These are phyloP conservation scores for Diglossa cyanea DNA, from an alignment of 2,797 vertebrate genomes.

Conservation along the genomic window DNA sequence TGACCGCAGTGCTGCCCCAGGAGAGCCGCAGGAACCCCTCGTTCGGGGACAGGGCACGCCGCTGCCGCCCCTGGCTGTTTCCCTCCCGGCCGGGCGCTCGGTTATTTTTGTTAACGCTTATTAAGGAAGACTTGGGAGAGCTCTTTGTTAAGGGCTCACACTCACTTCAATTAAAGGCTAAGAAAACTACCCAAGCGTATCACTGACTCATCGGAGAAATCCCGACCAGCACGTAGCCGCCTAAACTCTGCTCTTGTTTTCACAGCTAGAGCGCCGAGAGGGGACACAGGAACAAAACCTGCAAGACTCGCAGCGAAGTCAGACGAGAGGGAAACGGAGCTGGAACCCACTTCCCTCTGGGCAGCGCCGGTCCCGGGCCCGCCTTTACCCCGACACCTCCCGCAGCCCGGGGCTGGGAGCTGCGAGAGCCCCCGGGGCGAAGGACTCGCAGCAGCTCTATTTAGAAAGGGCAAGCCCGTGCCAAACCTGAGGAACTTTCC, in stretches of 20 bases:
- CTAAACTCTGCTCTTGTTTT: not conserved
- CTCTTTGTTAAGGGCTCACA: slow-evolving; percentile 25
- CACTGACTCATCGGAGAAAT: slow-evolving; percentile 55
- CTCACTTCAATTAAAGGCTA: slow-evolving; percentile 22
- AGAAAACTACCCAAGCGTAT: slow-evolving; percentile 37
- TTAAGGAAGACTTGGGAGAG: slow-evolving; percentile 22
- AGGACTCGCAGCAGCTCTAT: not conserved
- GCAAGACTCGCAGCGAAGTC: not conserved
- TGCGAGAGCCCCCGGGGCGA: not conserved
- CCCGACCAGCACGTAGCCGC: not conserved
- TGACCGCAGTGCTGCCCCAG: rapidly evolving
- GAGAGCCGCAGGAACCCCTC: not conserved
- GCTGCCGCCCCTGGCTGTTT: not conserved
- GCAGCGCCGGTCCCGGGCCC: rapidly evolving
- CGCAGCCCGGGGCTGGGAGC: rapidly evolving
- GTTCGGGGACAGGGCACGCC: not conserved
- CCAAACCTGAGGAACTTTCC: not conserved
- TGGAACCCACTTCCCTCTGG: not conserved
- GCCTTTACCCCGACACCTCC: rapidly evolving
- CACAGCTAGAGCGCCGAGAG: not conserved
- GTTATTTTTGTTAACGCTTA: slow-evolving; percentile 34
- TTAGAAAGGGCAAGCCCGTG: not conserved
- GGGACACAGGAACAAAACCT: not conserved
- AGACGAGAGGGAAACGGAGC: not conserved
- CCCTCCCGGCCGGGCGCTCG: not conserved